Conservation (phyloP, 2,797 vertebrate genomes). For the Erithacus rubecula region DNA sequence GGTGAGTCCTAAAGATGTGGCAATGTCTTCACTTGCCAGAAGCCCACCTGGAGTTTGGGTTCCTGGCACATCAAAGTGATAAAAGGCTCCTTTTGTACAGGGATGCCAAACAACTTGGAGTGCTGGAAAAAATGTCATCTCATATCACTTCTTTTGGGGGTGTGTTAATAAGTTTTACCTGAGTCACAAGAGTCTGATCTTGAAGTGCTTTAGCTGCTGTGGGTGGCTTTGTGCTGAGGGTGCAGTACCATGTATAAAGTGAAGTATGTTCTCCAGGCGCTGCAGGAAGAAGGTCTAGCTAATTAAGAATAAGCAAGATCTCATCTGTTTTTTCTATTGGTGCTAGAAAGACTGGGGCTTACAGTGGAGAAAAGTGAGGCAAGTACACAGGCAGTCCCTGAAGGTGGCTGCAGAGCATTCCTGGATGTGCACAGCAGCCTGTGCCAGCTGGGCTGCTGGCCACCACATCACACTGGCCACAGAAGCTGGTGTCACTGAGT, state of each 20-base stretch:
- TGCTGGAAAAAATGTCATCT: not conserved
- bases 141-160: rapidly evolving
- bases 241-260: not conserved
- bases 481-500: rapidly evolving
- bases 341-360: not conserved
- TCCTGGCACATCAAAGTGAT: not conserved
- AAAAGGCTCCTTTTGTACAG: not conserved
- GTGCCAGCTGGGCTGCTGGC: rapidly evolving
- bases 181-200: not conserved
- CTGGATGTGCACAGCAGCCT: not conserved
- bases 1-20: not conserved
- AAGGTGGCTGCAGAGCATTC: not conserved
- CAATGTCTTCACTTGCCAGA: not conserved
- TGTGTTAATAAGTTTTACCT: not conserved
- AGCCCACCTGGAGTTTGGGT: rapidly evolving
- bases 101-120: not conserved
- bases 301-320: not conserved
- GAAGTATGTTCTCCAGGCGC: not conserved
- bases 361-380: not conserved
- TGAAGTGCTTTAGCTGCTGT: not conserved
- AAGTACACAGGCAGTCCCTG: not conserved
- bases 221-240: not conserved
- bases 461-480: rapidly evolving
- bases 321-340: rapidly evolving
- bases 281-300: not conserved